phyloP scores from a whole-genome alignment of 1,140 invertebrate species.

The Acyrthosiphon pisum region DNA sequence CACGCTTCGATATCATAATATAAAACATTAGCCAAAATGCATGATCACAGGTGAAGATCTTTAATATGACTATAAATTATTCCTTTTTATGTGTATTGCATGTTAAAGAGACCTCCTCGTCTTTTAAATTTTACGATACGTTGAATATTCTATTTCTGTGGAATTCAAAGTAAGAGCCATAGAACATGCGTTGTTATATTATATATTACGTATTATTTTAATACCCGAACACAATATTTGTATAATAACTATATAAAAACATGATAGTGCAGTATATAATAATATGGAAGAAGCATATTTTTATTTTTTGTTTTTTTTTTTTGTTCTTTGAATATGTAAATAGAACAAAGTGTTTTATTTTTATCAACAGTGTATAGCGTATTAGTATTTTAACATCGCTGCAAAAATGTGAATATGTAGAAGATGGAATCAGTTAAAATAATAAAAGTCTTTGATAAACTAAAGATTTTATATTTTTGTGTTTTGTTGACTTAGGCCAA shows the following conservation, averaged over 20 bases:
- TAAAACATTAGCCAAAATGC: background rate
- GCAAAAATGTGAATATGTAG: background rate
- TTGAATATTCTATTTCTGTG: background rate
- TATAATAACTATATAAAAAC: background rate
- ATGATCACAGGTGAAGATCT: background rate
- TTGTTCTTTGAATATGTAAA: background rate
- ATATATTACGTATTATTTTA: background rate
- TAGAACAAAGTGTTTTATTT: background rate
- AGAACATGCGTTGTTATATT: background rate
- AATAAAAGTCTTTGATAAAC: background rate
- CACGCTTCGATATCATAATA: background rate
- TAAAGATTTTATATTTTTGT: background rate
- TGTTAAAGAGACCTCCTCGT: background rate
- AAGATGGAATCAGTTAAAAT: background rate
- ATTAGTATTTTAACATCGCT: too few species aligned
- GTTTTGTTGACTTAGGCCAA: background rate
- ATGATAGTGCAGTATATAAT: background rate
- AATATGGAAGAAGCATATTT: background rate
- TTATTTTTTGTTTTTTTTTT: background rate
- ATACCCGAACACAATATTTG: background rate
- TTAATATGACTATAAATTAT: background rate
- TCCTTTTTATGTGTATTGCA: background rate
- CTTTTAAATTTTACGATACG: background rate
- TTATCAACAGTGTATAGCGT: background rate
- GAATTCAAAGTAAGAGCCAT: background rate